phyloP scores from a whole-genome alignment of 2,888 invertebrate species.

The Drosophila subquinaria region DNA sequence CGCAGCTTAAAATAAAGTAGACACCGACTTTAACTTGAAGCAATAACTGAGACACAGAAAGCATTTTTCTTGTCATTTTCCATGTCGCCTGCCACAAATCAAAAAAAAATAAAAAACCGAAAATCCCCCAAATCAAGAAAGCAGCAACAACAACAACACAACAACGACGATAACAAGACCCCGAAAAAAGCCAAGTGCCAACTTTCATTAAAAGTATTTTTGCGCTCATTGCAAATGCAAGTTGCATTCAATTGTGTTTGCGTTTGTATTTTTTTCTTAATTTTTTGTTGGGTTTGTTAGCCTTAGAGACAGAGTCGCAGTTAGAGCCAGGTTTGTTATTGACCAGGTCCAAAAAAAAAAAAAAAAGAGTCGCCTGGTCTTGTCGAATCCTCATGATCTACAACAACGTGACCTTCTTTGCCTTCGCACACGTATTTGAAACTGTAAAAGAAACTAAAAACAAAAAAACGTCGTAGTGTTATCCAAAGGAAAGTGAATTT shows the following conservation, averaged over 20 bases:
- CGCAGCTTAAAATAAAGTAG: conserved; percentile 4
- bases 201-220: conserved; percentile 82
- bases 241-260: conserved; percentile 76
- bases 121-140: conserved; percentile 45
- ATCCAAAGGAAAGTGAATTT: conserved; percentile 82
- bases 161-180: conserved; percentile 14
- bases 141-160: conserved; percentile 29
- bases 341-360: conserved; percentile 50
- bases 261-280: conserved; percentile 23
- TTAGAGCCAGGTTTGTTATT: conserved; percentile 21
- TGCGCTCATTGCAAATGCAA: conserved; percentile 75
- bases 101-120: conserved; percentile 58
- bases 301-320: conserved; percentile 34
- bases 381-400: conserved; percentile 80
- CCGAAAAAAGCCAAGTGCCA: conserved; percentile 77
- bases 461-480: conserved; percentile 32
- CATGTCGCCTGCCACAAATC: conserved; percentile 80
- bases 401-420: conserved; percentile 77
- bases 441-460: conserved; percentile 25
- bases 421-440: conserved; percentile 43
- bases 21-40: conserved; percentile 9
- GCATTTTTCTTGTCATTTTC: conserved; percentile 73
- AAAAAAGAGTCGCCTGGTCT: conserved; percentile 41
- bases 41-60: conserved; percentile 20
- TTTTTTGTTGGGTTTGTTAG: conserved; percentile 57